Evolutionary conservation across 2,888 invertebrate species (phyloP), one percentile per base, ranked within the genome.

Genomic region (Catocala sponsa): DNA sequence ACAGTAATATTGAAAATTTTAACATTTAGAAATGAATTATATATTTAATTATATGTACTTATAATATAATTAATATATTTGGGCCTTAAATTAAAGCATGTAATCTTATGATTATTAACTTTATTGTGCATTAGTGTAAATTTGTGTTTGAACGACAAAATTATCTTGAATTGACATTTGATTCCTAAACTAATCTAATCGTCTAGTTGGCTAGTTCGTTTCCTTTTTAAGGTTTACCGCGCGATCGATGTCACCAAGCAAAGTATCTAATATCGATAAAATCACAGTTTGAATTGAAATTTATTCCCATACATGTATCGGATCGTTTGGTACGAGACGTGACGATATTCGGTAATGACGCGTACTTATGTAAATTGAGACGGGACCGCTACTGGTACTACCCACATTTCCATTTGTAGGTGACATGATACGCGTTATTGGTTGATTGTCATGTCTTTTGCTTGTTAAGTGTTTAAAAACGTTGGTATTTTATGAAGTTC

Each of bases 301-400:
- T 42, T 32, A 68, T 71, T 66, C 63, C 47, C 51, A 48, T 35
- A 47, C 49, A 10, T 4, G 25, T 41, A 52, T 51, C 49, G 59
- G 35, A 65, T 71, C 61, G 65, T 73, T 66, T 50, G 62, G 53
- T 15, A 9, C 56, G 50, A 50, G 53, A 55, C 76, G 71, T 75
- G 75, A 76, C 57, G 25, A 71, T 62, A 76, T 76, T 76, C 63
- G 69, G 71, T 66, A 69, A 76, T 73, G 50, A 59, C 42, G 53
- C 59, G 59, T 63, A 61, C 66, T 72, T 73, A 75, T 75, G 75
- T 71, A 68, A 75, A 76, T 72, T 44, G 63, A 63, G 55, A 58
- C 38, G 49, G 56, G 52, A 43, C 41, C 51, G 65, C 72, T 66
- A 68, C 75, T 59, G 65, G 70, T 65, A 61, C 48, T 25, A 63